Percentiles rank a stretch among this genome's conserved stretches.
Conservation (phyloP, 2,113 vertebrate species). For the Axis porcinus region DNA sequence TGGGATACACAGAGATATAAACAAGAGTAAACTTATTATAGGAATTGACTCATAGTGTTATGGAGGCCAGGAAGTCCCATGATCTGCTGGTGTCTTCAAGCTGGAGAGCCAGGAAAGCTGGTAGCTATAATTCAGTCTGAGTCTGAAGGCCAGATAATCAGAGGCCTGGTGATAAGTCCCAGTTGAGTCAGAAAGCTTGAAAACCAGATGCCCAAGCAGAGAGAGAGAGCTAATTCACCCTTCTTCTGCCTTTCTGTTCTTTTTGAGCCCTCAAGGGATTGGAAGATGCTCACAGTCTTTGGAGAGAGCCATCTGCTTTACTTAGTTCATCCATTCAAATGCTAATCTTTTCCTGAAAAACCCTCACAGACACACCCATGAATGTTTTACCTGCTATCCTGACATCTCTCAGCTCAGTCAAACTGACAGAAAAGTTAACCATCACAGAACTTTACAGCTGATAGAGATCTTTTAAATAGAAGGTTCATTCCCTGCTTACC, state of each 20-base stretch:
- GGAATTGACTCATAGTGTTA: background rate
- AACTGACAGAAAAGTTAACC: background rate
- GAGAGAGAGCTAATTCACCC: background rate
- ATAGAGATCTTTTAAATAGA: background rate
- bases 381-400: background rate
- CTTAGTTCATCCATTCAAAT: background rate
- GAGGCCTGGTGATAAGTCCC: background rate
- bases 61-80: background rate
- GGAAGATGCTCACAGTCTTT: background rate
- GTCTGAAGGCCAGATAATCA: background rate
- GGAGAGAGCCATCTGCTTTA: background rate
- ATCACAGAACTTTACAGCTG: background rate
- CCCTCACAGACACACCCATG: background rate
- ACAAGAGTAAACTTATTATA: background rate
- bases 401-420: background rate
- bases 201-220: background rate
- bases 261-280: background rate
- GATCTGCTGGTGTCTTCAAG: background rate
- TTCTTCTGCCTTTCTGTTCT: background rate
- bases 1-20: background rate
- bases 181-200: background rate
- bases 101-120: background rate
- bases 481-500: background rate
- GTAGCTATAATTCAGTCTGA: background rate
- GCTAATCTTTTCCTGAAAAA: background rate